Base-by-base conservation (phyloP, 2,113 vertebrate genomes). In the Spea multiplicata region DNA sequence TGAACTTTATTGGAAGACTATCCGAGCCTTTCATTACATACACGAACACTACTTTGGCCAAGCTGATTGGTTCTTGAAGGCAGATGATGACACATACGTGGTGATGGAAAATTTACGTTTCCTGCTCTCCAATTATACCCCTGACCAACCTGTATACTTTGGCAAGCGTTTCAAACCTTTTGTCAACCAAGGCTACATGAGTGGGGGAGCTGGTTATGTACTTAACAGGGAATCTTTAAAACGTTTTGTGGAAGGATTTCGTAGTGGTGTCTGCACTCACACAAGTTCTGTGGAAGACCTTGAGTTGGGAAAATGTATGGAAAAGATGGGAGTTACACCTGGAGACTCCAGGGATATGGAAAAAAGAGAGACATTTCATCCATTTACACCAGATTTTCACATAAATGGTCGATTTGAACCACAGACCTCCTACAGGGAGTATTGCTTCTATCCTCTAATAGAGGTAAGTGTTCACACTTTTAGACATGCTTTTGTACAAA, bases 351-450 rank as follows among this genome's bases (percentile, higher is more conserved):
- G 89, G 65, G 91, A 93, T 69, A 82, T 90, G 0, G 44, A 81
- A 16, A 83, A 87, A 1, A 66, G 84, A 0, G 93, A 94, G 85
- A 93, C 89, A 0, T 94, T 92, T 75, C 89, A 93, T 44, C 90
- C 90, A 0, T 93, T 92, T 79, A 80, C 85, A 3, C 92, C 89
- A 0, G 89, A 93, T 80, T 75, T 86, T 9, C 92, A 91, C 81
- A 88, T 93, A 47, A 91, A 86, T 0, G 66, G 77, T 16, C 85
- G 77, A 74, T 91, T 94, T 84, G 83, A 86, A 57, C 93, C 90
- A 81, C 89, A 84, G 81, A 92, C 91, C 83, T 93, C 91, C 91
- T 94, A 94, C 86, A 92, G 90, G 92, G 91, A 84, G 71, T 94
- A 94, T 78, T 93, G 89, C 80, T 94, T 89, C 84, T 93, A 94